Percentiles rank a stretch among this genome's conserved stretches.
These are phyloP conservation scores for Sebastes taczanowskii DNA, from an alignment of 2,797 vertebrate genomes.

Conservation along the genomic window DNA sequence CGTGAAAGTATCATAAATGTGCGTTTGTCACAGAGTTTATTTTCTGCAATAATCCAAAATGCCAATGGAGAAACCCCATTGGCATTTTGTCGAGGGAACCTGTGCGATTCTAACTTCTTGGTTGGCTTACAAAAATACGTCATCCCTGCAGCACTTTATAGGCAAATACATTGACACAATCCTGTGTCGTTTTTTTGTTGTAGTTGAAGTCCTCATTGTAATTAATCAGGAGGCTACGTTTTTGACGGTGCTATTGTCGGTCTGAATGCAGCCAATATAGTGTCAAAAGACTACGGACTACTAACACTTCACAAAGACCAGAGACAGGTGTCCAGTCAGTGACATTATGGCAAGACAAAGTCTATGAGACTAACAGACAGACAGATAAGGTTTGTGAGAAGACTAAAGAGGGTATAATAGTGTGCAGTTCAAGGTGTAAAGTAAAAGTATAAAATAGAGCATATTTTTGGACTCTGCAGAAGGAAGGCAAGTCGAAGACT, in stretches of 20 bases:
- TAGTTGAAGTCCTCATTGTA: neutral
- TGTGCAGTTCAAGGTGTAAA: neutral
- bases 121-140: no score
- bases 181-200: neutral
- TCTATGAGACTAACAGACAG: neutral
- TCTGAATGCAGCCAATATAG: neutral
- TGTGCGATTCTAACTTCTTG: no score
- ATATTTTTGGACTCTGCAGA: neutral
- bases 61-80: no score
- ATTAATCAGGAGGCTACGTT: neutral
- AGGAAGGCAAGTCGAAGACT: neutral
- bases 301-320: neutral
- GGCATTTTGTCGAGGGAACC: no score
- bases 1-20: no score
- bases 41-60: no score
- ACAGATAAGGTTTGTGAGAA: neutral
- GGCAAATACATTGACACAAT: neutral
- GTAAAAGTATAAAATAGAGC: neutral
- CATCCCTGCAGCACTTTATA: neutral
- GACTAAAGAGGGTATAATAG: neutral
- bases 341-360: conserved; percentile 2
- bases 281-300: neutral
- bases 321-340: neutral
- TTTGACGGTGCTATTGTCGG: neutral
- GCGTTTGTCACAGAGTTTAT: no score